Evolutionary conservation across 2,797 vertebrate species (phyloP), one percentile per base, ranked within the genome.

Genomic region (Ibycter americanus): DNA sequence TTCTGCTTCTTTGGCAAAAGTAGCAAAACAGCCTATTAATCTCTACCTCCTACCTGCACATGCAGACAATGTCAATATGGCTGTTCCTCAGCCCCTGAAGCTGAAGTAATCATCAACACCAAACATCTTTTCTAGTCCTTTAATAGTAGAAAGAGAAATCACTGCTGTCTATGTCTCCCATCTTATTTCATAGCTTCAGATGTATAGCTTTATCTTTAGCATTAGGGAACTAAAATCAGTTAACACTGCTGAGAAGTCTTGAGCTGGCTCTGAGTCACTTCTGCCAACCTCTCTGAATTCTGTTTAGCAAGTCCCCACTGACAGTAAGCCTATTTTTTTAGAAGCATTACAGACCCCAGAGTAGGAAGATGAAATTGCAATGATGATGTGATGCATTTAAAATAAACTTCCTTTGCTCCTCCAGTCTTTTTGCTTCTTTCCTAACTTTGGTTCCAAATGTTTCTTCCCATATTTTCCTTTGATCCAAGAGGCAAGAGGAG

Each of bases 201-300:
- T 87, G 59, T 70, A 77, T 38, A 71, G 58, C 58, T 95, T 95
- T 96, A 92, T 95, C 93, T 92, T 95, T 89, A 95, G 70, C 54
- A 51, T 86, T 89, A 68, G 52, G 36, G 18, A 96, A 84, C 72
- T 84, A 93, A 97, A 90, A 94, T 95, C 94, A 77, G 73, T 91
- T 95, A 84, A 38, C 70, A 81, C 44, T 77, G 31, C 70, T 84
- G 62, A 95, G 81, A 93, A 97, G 87, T 51, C 74, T 93, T 88
- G 77, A 88, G 86, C 76, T 90, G 58, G n/a, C 87, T 94, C 83
- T 95, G 93, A 96, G 71, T 94, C 94, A 95, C 54, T 95, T 93
- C 88, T 96, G 80, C 54, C 92, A 96, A 77, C 65, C 79, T 88
- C 52, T 80, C 90, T 86, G 90, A 95, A 89, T 96, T 94, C 85